These are phyloP conservation scores for Xiphophorus hellerii DNA, from an alignment of 2,113 vertebrate genomes.

Conservation along the genomic window DNA sequence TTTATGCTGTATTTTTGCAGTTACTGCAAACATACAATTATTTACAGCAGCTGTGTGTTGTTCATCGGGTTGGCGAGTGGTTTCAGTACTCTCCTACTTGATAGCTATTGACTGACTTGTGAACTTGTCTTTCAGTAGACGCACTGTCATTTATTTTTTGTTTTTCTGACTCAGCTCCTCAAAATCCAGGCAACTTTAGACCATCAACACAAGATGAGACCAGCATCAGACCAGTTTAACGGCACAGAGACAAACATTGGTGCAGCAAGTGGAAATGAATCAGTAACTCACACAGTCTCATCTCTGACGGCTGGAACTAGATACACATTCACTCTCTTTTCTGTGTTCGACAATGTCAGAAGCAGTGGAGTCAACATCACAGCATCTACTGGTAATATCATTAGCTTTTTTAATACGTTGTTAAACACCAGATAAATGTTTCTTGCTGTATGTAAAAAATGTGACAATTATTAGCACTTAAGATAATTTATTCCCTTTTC, in stretches of 20 bases:
- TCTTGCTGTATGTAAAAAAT: not conserved
- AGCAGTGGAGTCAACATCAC: slow-evolving; percentile 28
- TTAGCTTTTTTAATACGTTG: not conserved
- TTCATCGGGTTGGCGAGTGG: too few relatives aligned
- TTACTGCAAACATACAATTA: too few relatives aligned
- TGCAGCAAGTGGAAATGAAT: slow-evolving; percentile 8
- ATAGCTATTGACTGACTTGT: too few relatives aligned
- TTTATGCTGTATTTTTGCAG: too few relatives aligned
- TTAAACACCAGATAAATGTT: not conserved
- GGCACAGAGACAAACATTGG: slow-evolving; percentile 6
- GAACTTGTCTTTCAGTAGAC: too few relatives aligned
- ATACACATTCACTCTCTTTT: slow-evolving; percentile 47
- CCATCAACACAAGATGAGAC: slow-evolving; percentile 4
- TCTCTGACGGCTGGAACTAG: slow-evolving; percentile 31
- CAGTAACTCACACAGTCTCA: slow-evolving; percentile 30
- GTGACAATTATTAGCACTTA: not conserved
- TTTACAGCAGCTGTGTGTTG: too few relatives aligned
- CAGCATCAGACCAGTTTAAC: slow-evolving; percentile 28
- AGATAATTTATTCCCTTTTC: not conserved
- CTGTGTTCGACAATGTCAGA: slow-evolving; percentile 14
- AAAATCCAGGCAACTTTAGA: not conserved
- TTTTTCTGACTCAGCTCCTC: not conserved
- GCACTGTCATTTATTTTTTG: not conserved
- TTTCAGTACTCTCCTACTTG: too few relatives aligned
- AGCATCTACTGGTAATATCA: slow-evolving; percentile 29